phyloP scores from a whole-genome alignment of 2,888 invertebrate species.

The Patella depressa region DNA sequence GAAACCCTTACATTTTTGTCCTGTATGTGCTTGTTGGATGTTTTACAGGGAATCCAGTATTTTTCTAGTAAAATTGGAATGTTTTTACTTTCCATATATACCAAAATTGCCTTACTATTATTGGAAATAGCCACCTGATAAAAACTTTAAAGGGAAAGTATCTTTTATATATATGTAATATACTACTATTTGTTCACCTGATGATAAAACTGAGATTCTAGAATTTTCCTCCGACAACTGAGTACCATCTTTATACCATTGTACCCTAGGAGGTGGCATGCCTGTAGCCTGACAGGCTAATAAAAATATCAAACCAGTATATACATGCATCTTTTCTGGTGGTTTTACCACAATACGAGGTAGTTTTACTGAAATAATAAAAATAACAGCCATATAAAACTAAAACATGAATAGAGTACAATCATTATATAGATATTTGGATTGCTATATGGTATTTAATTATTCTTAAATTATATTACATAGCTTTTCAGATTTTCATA shows the following conservation, averaged over 20 bases:
- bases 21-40: too few species aligned
- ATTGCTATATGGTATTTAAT: too few species aligned
- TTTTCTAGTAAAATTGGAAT: neutral
- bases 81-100: too few species aligned
- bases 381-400: neutral
- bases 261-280: conserved; percentile 58
- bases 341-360: conserved; percentile 65
- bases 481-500: too few species aligned
- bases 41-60: neutral
- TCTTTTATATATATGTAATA: neutral
- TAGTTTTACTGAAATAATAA: conserved; percentile 48
- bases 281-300: conserved; percentile 65
- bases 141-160: neutral
- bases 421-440: too few species aligned
- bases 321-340: conserved; percentile 55
- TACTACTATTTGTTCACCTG: conserved; percentile 44
- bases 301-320: conserved; percentile 61
- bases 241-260: conserved; percentile 65
- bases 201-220: conserved; percentile 55
- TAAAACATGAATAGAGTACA: too few species aligned
- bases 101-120: too few species aligned
- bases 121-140: too few species aligned
- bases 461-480: too few species aligned
- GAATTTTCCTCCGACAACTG: conserved; percentile 46
- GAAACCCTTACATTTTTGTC: too few species aligned